A percentile compares a stretch with the other conserved stretches of the same genome.
phyloP scores from a whole-genome alignment of 1,140 invertebrate genomes.

The Brachystomella parvula region DNA sequence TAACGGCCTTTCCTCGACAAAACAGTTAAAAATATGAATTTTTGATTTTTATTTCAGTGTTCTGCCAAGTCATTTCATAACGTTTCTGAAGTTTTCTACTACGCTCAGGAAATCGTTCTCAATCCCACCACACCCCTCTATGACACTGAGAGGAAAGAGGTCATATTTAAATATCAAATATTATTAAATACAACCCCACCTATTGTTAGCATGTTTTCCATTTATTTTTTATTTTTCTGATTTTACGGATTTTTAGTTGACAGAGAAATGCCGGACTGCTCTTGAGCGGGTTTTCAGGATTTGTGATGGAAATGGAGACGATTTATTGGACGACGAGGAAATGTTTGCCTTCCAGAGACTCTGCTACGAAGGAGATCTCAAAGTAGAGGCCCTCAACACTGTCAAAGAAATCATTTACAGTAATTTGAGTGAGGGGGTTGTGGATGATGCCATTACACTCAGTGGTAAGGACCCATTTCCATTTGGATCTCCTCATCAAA shows the following conservation, averaged over 20 bases:
- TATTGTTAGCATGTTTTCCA: not conserved
- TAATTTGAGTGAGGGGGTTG: constrained; percentile 84
- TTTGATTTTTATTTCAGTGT: constrained; percentile 63
- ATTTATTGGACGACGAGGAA: constrained; percentile 89
- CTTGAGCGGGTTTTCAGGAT: constrained; percentile 91
- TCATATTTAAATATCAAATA: constrained; percentile 43
- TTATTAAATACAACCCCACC: no score
- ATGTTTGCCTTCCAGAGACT: constrained; percentile 91
- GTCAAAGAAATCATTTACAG: constrained; percentile 89
- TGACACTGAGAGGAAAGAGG: constrained; percentile 89
- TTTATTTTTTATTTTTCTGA: not conserved
- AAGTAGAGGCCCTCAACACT: constrained; percentile 90
- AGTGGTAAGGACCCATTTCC: constrained; percentile 52
- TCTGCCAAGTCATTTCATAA: constrained; percentile 97
- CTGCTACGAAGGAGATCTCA: constrained; percentile 92
- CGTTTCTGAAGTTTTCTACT: constrained; percentile 99
- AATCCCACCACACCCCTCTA: constrained; percentile 96
- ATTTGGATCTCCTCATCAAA: no score
- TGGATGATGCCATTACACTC: constrained; percentile 79
- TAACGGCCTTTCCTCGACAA: no score
- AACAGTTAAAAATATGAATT: constrained; percentile 18
- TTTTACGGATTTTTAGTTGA: constrained; percentile 63
- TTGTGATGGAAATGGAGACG: constrained; percentile 96
- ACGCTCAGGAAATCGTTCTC: constrained; percentile 97
- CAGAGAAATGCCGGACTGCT: constrained; percentile 84